A percentile compares a stretch with the other conserved stretches of the same genome.
phyloP scores from a whole-genome alignment of 2,113 vertebrate species.

The Circaetus gallicus region DNA sequence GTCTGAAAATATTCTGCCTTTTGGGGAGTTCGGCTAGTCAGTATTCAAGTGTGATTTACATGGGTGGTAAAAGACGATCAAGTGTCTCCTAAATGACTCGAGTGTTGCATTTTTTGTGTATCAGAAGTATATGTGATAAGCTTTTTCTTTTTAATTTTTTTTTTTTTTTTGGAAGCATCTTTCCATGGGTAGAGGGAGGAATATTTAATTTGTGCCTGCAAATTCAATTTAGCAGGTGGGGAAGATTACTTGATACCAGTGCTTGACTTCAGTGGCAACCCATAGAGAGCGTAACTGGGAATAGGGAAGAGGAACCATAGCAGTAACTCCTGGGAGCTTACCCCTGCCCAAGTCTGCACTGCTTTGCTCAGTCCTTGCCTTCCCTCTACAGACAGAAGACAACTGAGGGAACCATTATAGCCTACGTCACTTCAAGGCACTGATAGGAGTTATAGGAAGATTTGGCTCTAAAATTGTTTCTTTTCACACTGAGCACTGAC shows the following conservation, averaged over 20 bases:
- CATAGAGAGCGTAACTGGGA: background rate
- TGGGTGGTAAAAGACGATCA: background rate
- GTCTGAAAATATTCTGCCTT: background rate
- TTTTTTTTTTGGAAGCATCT: background rate
- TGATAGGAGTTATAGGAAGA: background rate
- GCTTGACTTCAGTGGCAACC: background rate
- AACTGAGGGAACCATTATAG: background rate
- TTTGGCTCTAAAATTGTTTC: background rate
- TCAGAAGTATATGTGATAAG: background rate
- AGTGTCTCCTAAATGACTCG: background rate
- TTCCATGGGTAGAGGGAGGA: background rate
- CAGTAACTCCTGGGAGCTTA: background rate
- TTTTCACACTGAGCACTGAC: background rate
- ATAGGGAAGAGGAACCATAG: background rate
- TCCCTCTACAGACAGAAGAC: background rate
- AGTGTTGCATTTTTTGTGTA: background rate
- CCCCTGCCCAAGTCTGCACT: background rate
- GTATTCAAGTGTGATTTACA: background rate
- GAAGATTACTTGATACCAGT: background rate
- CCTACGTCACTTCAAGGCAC: rapidly evolving
- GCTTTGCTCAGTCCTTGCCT: background rate
- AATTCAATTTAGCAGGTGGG: background rate
- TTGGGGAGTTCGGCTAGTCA: background rate
- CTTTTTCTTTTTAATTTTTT: background rate
- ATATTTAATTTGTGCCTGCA: background rate